These are phyloP conservation scores for Philonicus albiceps DNA, from an alignment of 2,888 invertebrate genomes.

Conservation along the genomic window DNA sequence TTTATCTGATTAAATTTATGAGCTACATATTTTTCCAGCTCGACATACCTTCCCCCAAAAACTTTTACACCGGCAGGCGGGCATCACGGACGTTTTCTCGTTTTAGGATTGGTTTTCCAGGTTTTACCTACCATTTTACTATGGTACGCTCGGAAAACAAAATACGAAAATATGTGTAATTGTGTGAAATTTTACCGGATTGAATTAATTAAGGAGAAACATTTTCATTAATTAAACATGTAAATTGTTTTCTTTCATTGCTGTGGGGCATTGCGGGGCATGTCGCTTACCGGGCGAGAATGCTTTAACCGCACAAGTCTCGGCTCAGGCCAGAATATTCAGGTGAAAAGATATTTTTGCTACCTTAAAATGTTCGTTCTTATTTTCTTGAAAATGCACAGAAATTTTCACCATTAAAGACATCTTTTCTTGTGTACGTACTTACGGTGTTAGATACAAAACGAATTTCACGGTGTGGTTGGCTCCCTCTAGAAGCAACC, in stretches of 20 bases:
- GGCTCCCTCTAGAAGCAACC: neutral
- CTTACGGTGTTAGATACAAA: neutral
- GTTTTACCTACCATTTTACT: neutral
- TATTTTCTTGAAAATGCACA: neutral
- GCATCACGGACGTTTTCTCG: neutral
- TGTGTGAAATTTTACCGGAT: constrained; percentile 7
- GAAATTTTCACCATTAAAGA: neutral
- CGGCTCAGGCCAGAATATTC: neutral
- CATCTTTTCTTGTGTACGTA: neutral
- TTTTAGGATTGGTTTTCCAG: neutral
- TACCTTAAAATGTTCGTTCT: neutral
- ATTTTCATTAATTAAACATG: constrained; percentile 37
- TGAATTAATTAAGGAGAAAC: constrained; percentile 31
- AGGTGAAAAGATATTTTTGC: neutral
- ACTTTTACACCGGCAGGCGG: neutral
- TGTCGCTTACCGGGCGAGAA: neutral
- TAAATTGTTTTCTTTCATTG: constrained; percentile 27
- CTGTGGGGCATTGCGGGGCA: neutral
- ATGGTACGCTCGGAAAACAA: neutral
- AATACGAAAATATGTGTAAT: constrained; percentile 26
- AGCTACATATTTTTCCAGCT: neutral
- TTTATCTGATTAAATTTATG: constrained; percentile 32
- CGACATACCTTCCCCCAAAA: neutral
- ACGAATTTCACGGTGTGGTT: neutral
- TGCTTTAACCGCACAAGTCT: neutral